These are phyloP conservation scores for Oncorhynchus tshawytscha DNA, from an alignment of 2,113 vertebrate genomes.

Conservation along the genomic window DNA sequence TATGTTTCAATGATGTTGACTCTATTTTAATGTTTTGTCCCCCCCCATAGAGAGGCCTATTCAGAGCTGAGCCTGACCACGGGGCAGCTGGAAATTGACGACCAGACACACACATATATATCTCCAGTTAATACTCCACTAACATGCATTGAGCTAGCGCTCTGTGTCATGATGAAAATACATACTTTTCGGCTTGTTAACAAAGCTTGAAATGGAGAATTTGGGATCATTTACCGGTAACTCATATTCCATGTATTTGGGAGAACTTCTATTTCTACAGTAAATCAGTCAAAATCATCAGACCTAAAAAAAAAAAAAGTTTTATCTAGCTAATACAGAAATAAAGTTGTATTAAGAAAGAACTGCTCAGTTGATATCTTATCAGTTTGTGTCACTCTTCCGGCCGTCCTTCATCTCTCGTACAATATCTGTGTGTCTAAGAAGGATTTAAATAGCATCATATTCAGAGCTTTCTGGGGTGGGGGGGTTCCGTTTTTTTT, in stretches of 20 bases:
- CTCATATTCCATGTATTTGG: not conserved
- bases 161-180: not conserved
- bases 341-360: not conserved
- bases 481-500: too few relatives aligned
- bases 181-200: too few relatives aligned
- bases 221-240: too few relatives aligned
- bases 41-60: slow-evolving; percentile 81
- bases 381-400: not conserved
- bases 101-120: slow-evolving; percentile 78
- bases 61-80: slow-evolving; percentile 82
- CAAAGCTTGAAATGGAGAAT: not conserved
- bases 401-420: slow-evolving; percentile 42
- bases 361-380: not conserved
- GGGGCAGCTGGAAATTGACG: slow-evolving; percentile 92
- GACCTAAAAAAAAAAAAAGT: too few relatives aligned
- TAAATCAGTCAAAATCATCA: too few relatives aligned
- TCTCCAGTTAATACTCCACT: slow-evolving; percentile 81
- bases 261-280: not conserved
- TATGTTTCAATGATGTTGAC: not conserved
- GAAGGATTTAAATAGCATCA: slow-evolving; percentile 46
- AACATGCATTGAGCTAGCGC: not conserved
- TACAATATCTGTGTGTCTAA: slow-evolving; percentile 34
- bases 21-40: not conserved
- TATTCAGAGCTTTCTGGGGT: not conserved
- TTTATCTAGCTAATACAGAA: not conserved